Conservation (phyloP, 2,888 invertebrate genomes). For the Folsomia candida region DNA sequence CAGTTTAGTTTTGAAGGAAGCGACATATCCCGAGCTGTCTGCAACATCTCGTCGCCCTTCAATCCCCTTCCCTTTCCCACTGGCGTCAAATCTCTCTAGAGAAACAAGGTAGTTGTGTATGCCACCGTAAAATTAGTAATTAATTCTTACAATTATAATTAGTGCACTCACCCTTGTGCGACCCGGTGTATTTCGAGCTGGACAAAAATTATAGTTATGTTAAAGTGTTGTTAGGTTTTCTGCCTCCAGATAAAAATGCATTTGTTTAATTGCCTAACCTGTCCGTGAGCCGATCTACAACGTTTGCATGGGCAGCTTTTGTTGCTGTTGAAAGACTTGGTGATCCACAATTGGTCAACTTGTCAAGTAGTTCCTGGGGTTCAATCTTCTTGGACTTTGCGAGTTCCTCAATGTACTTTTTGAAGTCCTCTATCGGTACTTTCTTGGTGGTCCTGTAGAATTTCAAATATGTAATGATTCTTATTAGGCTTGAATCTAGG, state of each 20-base stretch:
- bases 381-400: slow-evolving; percentile 81
- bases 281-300: slow-evolving; percentile 53
- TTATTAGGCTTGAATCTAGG: background rate
- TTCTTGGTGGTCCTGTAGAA: slow-evolving; percentile 59
- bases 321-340: slow-evolving; percentile 44
- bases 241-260: too few species aligned
- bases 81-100: slow-evolving; percentile 55
- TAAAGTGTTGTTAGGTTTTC: too few species aligned
- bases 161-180: slow-evolving; percentile 54
- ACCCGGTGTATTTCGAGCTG: slow-evolving; percentile 55
- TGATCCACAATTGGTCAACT: slow-evolving; percentile 71
- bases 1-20: slow-evolving; percentile 53
- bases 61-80: slow-evolving; percentile 55
- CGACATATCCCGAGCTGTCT: slow-evolving; percentile 54
- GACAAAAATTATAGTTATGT: too few species aligned
- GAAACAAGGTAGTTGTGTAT: too few species aligned
- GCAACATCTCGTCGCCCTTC: slow-evolving; percentile 53
- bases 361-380: slow-evolving; percentile 72
- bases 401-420: slow-evolving; percentile 79
- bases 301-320: slow-evolving; percentile 51
- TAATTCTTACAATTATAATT: slow-evolving; percentile 13
- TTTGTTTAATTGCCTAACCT: too few species aligned
- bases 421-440: slow-evolving; percentile 72
- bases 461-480: background rate
- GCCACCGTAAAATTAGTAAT: slow-evolving; percentile 40